phyloP scores from a whole-genome alignment of 2,888 invertebrate genomes.

The Cenopis cana region DNA sequence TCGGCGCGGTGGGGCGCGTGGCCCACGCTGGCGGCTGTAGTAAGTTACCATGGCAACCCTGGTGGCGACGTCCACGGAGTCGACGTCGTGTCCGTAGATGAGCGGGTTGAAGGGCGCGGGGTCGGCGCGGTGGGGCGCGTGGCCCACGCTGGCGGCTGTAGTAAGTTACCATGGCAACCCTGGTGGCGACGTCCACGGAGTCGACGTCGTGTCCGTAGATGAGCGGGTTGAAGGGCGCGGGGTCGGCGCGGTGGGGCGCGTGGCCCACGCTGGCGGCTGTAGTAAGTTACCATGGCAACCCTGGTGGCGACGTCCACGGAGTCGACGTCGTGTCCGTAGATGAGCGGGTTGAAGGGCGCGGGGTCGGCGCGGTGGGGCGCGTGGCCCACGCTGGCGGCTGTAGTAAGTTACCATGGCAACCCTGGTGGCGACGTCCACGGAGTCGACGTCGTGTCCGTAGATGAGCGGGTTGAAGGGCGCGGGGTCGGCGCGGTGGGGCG shows the following conservation, averaged over 20 bases:
- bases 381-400: too few species aligned
- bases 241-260: conserved; percentile 68
- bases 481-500: too few species aligned
- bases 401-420: too few species aligned
- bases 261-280: conserved; percentile 62
- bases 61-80: conserved; percentile 99
- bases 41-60: conserved; percentile 98
- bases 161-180: conserved; percentile 98
- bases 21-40: too few species aligned
- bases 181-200: conserved; percentile 98
- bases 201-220: conserved; percentile 98
- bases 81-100: conserved; percentile 97
- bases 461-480: too few species aligned
- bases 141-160: conserved; percentile 61
- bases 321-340: conserved; percentile 97
- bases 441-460: too few species aligned
- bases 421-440: too few species aligned
- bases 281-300: conserved; percentile 97
- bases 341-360: conserved; percentile 92
- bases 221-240: conserved; percentile 91
- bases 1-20: too few species aligned
- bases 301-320: conserved; percentile 99
- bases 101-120: conserved; percentile 91
- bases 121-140: conserved; percentile 70
- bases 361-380: too few species aligned